Base-by-base conservation (phyloP, 1,140 invertebrate genomes). In the Lepidurus couesii region DNA sequence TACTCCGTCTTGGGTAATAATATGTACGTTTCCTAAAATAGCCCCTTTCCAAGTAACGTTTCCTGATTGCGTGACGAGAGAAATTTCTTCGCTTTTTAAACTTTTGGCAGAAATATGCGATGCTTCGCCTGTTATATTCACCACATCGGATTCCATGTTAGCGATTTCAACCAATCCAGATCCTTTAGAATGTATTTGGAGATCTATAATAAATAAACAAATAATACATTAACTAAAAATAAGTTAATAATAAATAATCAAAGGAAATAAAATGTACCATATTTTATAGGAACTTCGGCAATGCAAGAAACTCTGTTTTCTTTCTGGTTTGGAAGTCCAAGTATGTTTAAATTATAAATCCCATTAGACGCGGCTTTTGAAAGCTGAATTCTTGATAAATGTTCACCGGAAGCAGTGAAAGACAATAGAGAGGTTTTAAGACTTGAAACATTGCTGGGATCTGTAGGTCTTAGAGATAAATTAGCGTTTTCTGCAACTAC, bases 21-120 rank as follows among this genome's bases (percentile, higher is more conserved):
- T 21, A 21, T 65, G 53, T 7, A 65, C 53, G 3, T 65, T 65
- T 65, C 53, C 53, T 21, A 65, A 65, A 65, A 65, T 21, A 21
- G 53, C 53, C 6, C 53, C 53, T 16, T 65, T 65, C 53, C 53
- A 65, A 7, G 53, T 65, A 65, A 65, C 53, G n/a, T 65, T 65
- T 65, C 53, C 53, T 13, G 53, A 65, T 21, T 65, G 53, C 53
- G 53, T 65, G 53, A 65, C 53, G 16, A 65, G 53, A 65, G 53
- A 65, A n/a, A 65, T 65, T 16, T 65, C 53, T 21, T 65, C 53
- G 53, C 53, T 65, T 65, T 65, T 65, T 7, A 65, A 21, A 7
- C 53, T 65, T 21, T 21, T 13, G 16, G 53, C 53, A 4, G 53
- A 65, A 65, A 65, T 65, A 16, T 16, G 16, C 53, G 53, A 65